Conservation (phyloP, 2,113 vertebrate genomes). For the Callopanchax toddi region DNA sequence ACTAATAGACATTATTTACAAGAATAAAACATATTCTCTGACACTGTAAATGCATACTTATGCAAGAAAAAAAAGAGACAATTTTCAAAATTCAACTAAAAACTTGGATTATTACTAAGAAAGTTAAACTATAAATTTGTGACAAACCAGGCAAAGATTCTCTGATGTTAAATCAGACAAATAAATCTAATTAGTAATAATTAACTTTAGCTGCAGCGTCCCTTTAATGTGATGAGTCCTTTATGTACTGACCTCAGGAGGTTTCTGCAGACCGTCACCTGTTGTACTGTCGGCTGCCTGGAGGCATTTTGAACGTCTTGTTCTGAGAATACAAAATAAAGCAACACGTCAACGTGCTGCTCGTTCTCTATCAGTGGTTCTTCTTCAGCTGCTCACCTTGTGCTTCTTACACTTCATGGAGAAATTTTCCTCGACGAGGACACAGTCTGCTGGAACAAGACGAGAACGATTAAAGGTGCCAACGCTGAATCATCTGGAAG, state of each 20-base stretch:
- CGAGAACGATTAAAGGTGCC: constrained; percentile 18
- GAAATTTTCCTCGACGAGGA: constrained; percentile 81
- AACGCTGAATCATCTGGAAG: constrained; percentile 11
- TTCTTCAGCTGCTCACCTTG: constrained; percentile 71
- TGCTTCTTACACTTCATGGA: constrained; percentile 85
- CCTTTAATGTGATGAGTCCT: too few relatives aligned
- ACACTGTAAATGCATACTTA: too few relatives aligned
- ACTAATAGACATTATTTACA: too few relatives aligned
- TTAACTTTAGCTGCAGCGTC: too few relatives aligned
- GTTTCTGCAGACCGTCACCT: constrained; percentile 62
- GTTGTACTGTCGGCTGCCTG: constrained; percentile 49
- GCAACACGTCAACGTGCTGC: not conserved
- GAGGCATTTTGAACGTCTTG: constrained; percentile 74
- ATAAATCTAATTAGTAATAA: too few relatives aligned
- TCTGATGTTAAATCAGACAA: too few relatives aligned
- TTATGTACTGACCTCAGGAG: constrained; percentile 58
- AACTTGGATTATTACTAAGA: too few relatives aligned
- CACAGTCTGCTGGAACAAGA: constrained; percentile 70
- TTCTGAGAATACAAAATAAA: constrained; percentile 56
- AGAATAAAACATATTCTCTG: too few relatives aligned
- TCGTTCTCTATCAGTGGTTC: not conserved
- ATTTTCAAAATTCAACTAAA: too few relatives aligned
- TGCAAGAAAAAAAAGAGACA: too few relatives aligned
- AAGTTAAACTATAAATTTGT: too few relatives aligned
- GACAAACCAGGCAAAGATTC: too few relatives aligned